These are phyloP conservation scores for Apteryx mantelli DNA, from an alignment of 2,113 vertebrate species.

Conservation along the genomic window DNA sequence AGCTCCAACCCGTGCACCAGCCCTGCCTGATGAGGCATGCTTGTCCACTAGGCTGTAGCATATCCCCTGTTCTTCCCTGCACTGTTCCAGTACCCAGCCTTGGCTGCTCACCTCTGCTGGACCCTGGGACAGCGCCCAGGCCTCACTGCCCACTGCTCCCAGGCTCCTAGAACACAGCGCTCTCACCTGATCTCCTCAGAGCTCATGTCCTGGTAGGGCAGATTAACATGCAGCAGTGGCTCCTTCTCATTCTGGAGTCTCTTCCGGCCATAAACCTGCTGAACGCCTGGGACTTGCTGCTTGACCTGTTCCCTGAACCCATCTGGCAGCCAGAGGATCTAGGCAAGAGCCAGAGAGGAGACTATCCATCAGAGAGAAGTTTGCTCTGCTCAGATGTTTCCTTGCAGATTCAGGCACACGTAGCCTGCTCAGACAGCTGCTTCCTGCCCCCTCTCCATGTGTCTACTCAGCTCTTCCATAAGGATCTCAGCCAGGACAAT, in stretches of 20 bases:
- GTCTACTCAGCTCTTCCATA: neutral
- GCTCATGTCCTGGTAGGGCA: constrained; percentile 83
- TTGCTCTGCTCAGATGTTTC: neutral
- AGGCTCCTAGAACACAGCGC: neutral
- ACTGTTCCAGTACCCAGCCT: neutral
- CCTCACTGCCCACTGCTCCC: neutral
- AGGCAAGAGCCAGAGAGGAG: neutral
- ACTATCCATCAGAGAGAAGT: neutral
- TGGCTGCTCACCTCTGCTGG: neutral
- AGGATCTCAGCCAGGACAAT: neutral
- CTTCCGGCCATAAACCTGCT: constrained; percentile 81
- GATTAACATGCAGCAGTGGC: constrained; percentile 77
- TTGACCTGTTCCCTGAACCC: constrained; percentile 76
- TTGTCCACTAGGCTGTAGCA: neutral
- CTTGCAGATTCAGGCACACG: neutral
- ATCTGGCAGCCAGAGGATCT: constrained; percentile 92
- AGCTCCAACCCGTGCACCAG: neutral
- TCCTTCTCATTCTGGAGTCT: constrained; percentile 42
- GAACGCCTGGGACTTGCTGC: constrained; percentile 75
- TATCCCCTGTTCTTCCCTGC: neutral
- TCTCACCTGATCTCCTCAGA: constrained; percentile 84
- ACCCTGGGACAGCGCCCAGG: neutral
- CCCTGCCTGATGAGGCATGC: neutral
- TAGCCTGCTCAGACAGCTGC: neutral
- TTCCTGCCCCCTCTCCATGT: neutral